Conservation (phyloP, 2,888 invertebrate species). For the Tipula lateralis region DNA sequence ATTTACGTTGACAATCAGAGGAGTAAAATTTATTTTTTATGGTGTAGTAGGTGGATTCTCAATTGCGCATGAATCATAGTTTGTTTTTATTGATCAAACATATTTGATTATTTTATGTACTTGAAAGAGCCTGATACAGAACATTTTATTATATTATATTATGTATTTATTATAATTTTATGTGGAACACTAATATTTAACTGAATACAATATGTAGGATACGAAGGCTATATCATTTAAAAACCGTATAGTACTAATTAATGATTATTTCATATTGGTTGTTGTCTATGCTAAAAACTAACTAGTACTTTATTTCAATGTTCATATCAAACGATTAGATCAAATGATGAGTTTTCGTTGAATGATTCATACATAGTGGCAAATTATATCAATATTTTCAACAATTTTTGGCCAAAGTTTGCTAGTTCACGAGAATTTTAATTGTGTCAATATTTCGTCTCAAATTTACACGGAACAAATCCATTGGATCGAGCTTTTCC, state of each 20-base stretch:
- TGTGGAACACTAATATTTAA: neutral
- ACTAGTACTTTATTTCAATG: too few species aligned
- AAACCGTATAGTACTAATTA: neutral
- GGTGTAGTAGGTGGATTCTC: slow-evolving; percentile 6
- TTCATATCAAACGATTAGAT: too few species aligned
- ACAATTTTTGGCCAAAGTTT: too few species aligned
- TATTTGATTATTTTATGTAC: neutral
- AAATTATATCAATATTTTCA: too few species aligned
- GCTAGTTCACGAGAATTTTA: too few species aligned
- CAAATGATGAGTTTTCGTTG: too few species aligned
- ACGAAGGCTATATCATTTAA: neutral
- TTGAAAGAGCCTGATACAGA: neutral
- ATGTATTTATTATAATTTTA: neutral
- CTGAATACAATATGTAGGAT: neutral
- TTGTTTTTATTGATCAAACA: neutral
- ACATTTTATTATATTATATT: neutral
- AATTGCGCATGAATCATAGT: neutral
- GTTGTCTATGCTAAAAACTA: neutral
- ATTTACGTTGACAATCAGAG: neutral
- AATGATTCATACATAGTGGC: too few species aligned
- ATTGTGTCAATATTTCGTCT: too few species aligned
- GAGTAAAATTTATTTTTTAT: neutral
- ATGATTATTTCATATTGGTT: neutral
- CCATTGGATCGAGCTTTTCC: too few species aligned
- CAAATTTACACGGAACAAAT: too few species aligned